Evolutionary conservation across 2,888 invertebrate species (phyloP).

Genomic region (Thereva unica): DNA sequence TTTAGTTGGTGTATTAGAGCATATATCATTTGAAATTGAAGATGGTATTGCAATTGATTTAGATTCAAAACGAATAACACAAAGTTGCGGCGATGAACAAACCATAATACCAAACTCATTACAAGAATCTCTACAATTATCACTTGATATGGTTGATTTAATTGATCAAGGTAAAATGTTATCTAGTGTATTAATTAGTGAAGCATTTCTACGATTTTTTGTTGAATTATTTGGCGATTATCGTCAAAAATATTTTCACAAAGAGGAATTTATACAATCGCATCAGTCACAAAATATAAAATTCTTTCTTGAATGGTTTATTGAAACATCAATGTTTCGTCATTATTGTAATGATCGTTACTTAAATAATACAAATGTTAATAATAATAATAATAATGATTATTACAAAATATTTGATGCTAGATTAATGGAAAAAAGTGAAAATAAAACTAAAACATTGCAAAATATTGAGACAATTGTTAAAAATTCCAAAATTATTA

Average conservation of each 20-base stretch:
- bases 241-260: conserved; percentile 62
- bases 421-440: conserved; percentile 46
- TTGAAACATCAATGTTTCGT: conserved; percentile 84
- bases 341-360: conserved; percentile 59
- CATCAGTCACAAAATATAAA: conserved; percentile 68
- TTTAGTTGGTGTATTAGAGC: conserved; percentile 69
- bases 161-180: conserved; percentile 47
- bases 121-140: conserved; percentile 65
- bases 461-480: conserved; percentile 47
- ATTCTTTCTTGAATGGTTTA: conserved; percentile 83
- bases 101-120: conserved; percentile 73
- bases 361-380: conserved; percentile 7
- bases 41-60: conserved; percentile 78
- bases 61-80: conserved; percentile 66
- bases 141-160: conserved; percentile 47
- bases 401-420: conserved; percentile 47
- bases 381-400: neutral
- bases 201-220: conserved; percentile 78
- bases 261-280: conserved; percentile 71
- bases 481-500: conserved; percentile 47
- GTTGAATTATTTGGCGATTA: conserved; percentile 77
- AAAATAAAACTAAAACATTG: conserved; percentile 44
- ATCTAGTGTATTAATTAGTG: conserved; percentile 73
- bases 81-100: conserved; percentile 75
- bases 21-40: conserved; percentile 48